Evolutionary conservation across 2,888 invertebrate species (phyloP).

Genomic region (Graphium colonna): DNA sequence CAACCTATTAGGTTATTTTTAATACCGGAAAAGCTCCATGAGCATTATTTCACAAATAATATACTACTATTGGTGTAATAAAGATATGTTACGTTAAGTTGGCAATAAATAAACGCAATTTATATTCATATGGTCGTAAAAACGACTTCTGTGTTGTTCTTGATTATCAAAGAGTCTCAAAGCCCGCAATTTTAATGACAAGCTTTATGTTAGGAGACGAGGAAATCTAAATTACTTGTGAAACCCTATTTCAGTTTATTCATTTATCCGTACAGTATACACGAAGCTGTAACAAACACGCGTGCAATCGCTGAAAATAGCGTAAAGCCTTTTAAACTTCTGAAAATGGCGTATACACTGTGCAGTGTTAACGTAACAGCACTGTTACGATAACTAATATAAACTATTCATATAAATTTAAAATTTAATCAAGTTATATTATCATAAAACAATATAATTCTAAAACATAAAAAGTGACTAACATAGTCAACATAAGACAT

Average conservation of each 20-base stretch:
- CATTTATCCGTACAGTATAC: neutral
- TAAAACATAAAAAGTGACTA: no score
- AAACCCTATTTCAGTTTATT: neutral
- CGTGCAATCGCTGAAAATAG: neutral
- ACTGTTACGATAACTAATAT: no score
- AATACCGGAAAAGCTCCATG: no score
- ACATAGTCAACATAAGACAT: no score
- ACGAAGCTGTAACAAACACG: neutral
- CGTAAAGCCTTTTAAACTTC: neutral
- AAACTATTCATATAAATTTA: no score
- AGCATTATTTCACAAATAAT: no score
- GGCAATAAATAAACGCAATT: neutral
- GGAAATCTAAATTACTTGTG: neutral
- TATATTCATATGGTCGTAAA: neutral
- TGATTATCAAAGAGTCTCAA: neutral
- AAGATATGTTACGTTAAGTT: neutral
- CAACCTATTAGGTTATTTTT: no score
- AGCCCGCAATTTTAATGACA: slow-evolving; percentile 20
- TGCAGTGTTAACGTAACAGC: no score
- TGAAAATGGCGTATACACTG: no score
- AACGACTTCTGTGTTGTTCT: neutral
- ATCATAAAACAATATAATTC: no score
- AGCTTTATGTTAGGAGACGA: neutral
- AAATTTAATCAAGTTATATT: no score
- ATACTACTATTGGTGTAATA: neutral